A percentile compares a stretch with the other conserved stretches of the same genome.
phyloP scores from a whole-genome alignment of 1,140 invertebrate species.

The Psilanteris sp. region DNA sequence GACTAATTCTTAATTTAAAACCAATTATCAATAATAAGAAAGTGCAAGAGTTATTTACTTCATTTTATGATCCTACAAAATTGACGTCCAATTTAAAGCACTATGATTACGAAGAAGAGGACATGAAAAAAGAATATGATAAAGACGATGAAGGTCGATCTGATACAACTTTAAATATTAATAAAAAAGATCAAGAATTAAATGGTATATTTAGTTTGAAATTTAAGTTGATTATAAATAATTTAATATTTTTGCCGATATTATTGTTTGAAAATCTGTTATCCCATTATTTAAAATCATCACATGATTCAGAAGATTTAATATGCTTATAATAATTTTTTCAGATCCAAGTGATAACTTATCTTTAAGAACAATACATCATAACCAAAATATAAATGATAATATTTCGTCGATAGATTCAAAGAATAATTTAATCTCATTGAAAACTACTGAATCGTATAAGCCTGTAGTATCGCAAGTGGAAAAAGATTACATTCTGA shows the following conservation, averaged over 20 bases:
- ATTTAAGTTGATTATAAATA: too few relatives aligned
- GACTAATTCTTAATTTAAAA: slow-evolving; percentile 55
- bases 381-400: slow-evolving; percentile 6
- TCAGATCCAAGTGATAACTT: too few relatives aligned
- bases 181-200: too few relatives aligned
- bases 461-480: slow-evolving; percentile 9
- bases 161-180: too few relatives aligned
- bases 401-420: not conserved
- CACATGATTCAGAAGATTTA: too few relatives aligned
- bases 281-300: too few relatives aligned
- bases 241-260: too few relatives aligned
- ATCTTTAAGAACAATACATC: too few relatives aligned
- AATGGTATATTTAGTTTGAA: too few relatives aligned
- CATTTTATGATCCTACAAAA: slow-evolving; percentile 27
- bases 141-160: not conserved
- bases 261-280: too few relatives aligned
- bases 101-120: not conserved
- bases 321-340: too few relatives aligned
- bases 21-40: slow-evolving; percentile 30
- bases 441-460: slow-evolving; percentile 16
- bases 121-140: not conserved
- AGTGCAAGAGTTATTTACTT: slow-evolving; percentile 45
- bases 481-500: slow-evolving; percentile 29
- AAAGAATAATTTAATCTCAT: not conserved
- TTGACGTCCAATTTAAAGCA: slow-evolving; percentile 1